Evolutionary conservation across 1,140 invertebrate genomes (phyloP), one percentile per base, ranked within the genome.

Genomic region (Drosophila saltans): DNA sequence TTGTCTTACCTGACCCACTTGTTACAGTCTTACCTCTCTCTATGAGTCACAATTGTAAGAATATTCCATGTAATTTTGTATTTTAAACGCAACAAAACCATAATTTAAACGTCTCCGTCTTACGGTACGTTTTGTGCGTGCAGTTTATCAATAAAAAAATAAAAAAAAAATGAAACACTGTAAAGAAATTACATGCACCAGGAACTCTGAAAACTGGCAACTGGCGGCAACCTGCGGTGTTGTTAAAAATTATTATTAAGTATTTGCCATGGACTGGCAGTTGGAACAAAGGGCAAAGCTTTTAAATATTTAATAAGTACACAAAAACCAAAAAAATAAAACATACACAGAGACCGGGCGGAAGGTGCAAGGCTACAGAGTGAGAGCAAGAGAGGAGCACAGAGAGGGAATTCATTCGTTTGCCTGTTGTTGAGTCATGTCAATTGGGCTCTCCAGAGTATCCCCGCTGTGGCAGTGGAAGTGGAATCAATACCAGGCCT

Each of bases 251-350:
- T 81, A 83, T 88, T 88, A 88, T 89, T 88, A 88, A 88, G 83
- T 89, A 88, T 88, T 88, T 88, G 84, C 80, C 73, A 43, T 66
- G 66, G 66, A 26, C 74, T 62, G 73, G 60, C 80, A 69, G 83
- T 82, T 70, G 67, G 79, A 89, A 88, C 83, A 88, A 88, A 88
- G 83, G 77, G 80, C 80, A 88, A 70, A 83, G 84, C 83, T 88
- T 83, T 88, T 88, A 89, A 88, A 88, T 88, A 88, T 88, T 88
- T 88, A 88, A 88, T 88, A 89, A 88, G 84, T 75, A 78, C 81
- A 88, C 80, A 88, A 77, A 80, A 76, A 74, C 39, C 11, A 41
- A 65, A n/a, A 55, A 73, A 33, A 36, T 59, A 30, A 30, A 2
- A 30, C 28, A 30, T 30, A 0, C 0, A 30, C 33, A 43, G 33